Evolutionary conservation across 2,113 vertebrate genomes (phyloP).

Genomic region (Corythaeola cristata): DNA sequence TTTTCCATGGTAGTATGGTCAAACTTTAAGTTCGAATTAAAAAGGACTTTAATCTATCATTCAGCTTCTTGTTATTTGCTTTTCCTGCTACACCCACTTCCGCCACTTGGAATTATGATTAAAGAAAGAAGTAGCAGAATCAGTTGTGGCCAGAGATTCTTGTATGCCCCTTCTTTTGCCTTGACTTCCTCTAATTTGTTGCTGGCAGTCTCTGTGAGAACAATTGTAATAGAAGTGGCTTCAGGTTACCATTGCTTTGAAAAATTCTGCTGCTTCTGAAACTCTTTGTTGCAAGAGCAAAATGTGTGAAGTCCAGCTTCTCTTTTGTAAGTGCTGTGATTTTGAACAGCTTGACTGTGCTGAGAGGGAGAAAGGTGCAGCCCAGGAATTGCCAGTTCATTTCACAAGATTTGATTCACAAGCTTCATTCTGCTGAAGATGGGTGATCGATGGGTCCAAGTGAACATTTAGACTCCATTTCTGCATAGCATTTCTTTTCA

Average conservation of each 20-base stretch:
- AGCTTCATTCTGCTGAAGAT: neutral
- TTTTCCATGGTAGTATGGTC: neutral
- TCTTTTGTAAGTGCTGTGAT: neutral
- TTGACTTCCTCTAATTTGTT: conserved; percentile 46
- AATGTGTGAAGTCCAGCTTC: neutral
- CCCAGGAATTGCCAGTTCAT: neutral
- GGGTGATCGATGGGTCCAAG: neutral
- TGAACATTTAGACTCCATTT: neutral
- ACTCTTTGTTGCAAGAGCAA: neutral
- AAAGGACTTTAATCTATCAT: conserved; percentile 1
- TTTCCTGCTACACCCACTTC: conserved; percentile 67
- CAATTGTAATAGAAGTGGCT: neutral
- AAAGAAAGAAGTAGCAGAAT: conserved; percentile 26
- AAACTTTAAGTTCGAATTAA: neutral
- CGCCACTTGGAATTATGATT: conserved; percentile 41
- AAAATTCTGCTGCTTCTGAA: neutral
- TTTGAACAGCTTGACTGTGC: neutral
- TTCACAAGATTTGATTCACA: neutral
- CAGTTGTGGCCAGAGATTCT: conserved; percentile 16
- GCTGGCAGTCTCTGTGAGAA: neutral
- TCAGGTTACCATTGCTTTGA: neutral
- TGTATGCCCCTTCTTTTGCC: conserved; percentile 30
- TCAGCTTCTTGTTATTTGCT: conserved; percentile 41
- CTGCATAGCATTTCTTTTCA: neutral
- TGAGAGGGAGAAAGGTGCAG: neutral